Evolutionary conservation across 2,888 invertebrate genomes (phyloP), one percentile per base, ranked within the genome.

Genomic region (Imbricaverruca yamaguchii): DNA sequence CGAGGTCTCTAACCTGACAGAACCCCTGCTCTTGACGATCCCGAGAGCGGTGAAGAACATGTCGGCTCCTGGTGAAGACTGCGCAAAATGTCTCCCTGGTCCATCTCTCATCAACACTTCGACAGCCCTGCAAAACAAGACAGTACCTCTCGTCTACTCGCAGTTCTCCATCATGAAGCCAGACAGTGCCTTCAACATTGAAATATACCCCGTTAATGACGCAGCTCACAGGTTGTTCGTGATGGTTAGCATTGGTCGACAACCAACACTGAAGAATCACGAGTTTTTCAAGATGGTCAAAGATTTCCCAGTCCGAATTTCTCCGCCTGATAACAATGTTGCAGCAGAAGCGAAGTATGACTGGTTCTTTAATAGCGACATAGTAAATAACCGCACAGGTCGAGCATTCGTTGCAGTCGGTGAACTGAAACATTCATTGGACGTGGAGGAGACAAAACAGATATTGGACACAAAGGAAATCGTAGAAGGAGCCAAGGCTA

Each of bases 401-500:
- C 84, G 84, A 13, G 86, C 86, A 80, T 87, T 86, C 80, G 82
- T 88, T 18, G 87, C 87, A 9, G 84, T 88, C 9, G 84, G 83
- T 25, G 84, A 85, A 81, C 83, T 84, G 9, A 84, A 84, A 23
- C 80, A 80, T 23, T n/a, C 83, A 84, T 25, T 86, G 87, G 63
- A 77, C 57, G 12, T 61, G 57, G 53, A 65, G 82, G 86, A 13
- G 85, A 86, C 82, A 81, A 86, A 56, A 80, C 80, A 85, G 85
- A n/a, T 83, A 83, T 11, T 85, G 84, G n/a, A 74, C 21, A 74
- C 74, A 18, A 74, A 74, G 53, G 53, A 74, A 55, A 74, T 55
- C 9, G 53, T 74, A 15, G 74, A 21, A 1, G 74, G 53, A 21
- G 74, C n/a, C 3, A 23, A 23, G 11, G 18, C 74, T 55, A 84